Evolutionary conservation across 2,888 invertebrate genomes (phyloP), one percentile per base, ranked within the genome.

Genomic region (Dexiosoma caninum): DNA sequence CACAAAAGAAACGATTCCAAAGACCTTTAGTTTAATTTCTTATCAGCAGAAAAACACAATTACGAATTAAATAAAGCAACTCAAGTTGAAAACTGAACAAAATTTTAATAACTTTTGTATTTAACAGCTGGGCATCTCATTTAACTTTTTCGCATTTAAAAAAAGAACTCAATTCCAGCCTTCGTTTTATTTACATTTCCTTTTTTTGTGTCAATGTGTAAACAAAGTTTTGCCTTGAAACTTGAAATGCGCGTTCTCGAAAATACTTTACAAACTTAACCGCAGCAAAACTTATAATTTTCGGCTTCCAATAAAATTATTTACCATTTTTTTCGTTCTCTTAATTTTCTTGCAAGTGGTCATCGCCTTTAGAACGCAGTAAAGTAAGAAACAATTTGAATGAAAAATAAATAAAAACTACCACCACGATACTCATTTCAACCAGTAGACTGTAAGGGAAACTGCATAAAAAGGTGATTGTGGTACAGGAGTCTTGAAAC

Each of bases 281-380:
- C 49, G 10, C 37, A 35, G 30, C 19, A 75, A 49, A 59, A 67
- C 59, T 75, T 75, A 23, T 44, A 46, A 72, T 32, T 64, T 51
- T 64, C 12, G 27, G 57, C 40, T 75, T 42, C 51, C 75, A 75
- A 75, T 75, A 75, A 67, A 74, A 57, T 69, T 2, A 16, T 35
- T 70, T 57, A 14, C 23, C 59, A 16, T 42, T 57, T 23, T 44
- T 44, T 10, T 27, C n/a, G 42, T 19, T 19, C 16, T 23, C 23
- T 23, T 32, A 12, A 12, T 21, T 44, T 44, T 44, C 21, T 21
- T 59, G 16, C 53, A 57, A 75, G 57, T 75, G 66, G 74, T 66
- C 57, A 66, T 49, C 14, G 74, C 32, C 49, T 57, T 55, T 64
- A 30, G 3, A 27, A 27, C 6, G 27, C 6, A 27, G 27, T 27